Evolutionary conservation across 2,113 vertebrate species (phyloP).

Genomic region (Paramormyrops kingsleyae): DNA sequence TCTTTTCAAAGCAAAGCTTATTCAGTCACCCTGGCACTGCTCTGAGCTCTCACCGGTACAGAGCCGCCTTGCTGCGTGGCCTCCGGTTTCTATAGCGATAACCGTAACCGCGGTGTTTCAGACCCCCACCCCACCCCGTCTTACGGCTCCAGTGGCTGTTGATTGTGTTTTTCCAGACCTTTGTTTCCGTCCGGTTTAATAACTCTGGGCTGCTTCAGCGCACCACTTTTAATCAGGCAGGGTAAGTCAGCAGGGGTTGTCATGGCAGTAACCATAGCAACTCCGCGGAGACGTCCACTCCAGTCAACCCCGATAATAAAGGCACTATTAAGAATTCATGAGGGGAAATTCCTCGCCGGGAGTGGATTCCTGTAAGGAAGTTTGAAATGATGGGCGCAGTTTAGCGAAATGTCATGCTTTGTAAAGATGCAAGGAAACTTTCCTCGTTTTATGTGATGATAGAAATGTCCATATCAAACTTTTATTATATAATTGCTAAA

Average conservation of each 20-base stretch:
- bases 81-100: background rate
- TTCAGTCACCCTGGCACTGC: background rate
- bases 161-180: background rate
- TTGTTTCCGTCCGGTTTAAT: conserved; percentile 8
- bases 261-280: conserved; percentile 17
- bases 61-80: background rate
- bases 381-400: background rate
- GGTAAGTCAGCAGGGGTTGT: background rate
- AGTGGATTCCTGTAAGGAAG: background rate
- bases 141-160: background rate
- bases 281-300: conserved; percentile 3
- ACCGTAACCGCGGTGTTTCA: background rate
- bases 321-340: conserved; percentile 18
- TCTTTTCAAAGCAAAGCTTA: background rate
- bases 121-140: background rate
- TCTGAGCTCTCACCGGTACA: background rate
- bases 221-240: conserved; percentile 17
- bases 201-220: background rate
- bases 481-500: background rate
- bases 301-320: conserved; percentile 12
- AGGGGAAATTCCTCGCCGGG: conserved; percentile 12
- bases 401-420: background rate
- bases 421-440: background rate
- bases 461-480: background rate
- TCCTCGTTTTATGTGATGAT: background rate